phyloP scores from a whole-genome alignment of 2,113 vertebrate species.

The Paedocypris sp. region DNA sequence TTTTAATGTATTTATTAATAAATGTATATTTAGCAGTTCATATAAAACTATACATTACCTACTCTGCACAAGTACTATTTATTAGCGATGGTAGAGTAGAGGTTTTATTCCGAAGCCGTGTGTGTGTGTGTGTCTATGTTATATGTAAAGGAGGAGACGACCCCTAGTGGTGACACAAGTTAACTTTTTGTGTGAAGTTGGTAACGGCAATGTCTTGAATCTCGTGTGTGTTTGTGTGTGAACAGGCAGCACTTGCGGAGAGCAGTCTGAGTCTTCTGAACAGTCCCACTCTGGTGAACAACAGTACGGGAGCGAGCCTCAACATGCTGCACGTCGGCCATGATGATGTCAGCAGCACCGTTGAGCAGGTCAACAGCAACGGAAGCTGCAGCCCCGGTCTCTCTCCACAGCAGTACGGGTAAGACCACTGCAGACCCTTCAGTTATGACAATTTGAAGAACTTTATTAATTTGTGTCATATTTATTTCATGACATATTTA shows the following conservation, averaged over 20 bases:
- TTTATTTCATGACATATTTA: too few species aligned
- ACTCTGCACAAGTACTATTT: too few species aligned
- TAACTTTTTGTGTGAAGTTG: too few species aligned
- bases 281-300: conserved; percentile 78
- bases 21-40: too few species aligned
- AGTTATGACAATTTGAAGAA: too few species aligned
- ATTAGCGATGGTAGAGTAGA: too few species aligned
- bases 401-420: conserved; percentile 96
- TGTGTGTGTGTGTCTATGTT: not conserved
- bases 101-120: too few species aligned
- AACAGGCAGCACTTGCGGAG: conserved; percentile 74
- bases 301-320: conserved; percentile 73
- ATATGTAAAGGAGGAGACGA: conserved; percentile 36
- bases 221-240: conserved; percentile 21
- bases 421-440: conserved; percentile 40
- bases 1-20: too few species aligned
- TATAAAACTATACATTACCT: too few species aligned
- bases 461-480: too few species aligned
- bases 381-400: conserved; percentile 92
- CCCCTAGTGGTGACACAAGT: conserved; percentile 28
- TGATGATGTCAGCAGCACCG: conserved; percentile 88
- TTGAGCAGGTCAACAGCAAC: conserved; percentile 95
- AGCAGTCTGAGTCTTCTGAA: conserved; percentile 90
- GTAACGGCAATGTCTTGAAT: too few species aligned
- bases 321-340: conserved; percentile 90